Evolutionary conservation across 2,888 invertebrate species (phyloP), one percentile per base, ranked within the genome.

Genomic region (Microplitis deprimator): DNA sequence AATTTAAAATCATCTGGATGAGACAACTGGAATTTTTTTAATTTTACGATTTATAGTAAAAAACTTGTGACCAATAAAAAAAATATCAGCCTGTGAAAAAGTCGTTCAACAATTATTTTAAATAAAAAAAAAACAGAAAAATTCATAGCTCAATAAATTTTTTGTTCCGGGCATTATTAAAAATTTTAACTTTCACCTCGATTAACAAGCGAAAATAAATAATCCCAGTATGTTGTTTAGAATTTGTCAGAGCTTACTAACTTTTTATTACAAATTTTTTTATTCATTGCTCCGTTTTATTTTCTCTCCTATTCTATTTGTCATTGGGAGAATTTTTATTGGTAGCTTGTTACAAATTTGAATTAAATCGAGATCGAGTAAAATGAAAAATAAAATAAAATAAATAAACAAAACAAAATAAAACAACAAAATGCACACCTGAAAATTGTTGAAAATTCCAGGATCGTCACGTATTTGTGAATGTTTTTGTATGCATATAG

Each of bases 401-500:
- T 60, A 10, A 64, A 7, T 64, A n/a, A 72, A 61, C 13, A 64
- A 64, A 29, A 62, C 40, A 41, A 17, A 17, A 8, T 39, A 72
- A 8, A 29, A 60, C 29, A 13, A 60, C 6, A 71, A 10, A 60
- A 6, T 39, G 13, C 29, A 60, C 38, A n/a, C 50, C 50, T 50
- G 5, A 38, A n/a, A 41, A 64, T 64, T 10, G 72, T 72, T 72
- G 29, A 4, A 39, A 72, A 72, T 68, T 76, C 72, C 72, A 60
- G 71, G 61, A 76, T 76, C 68, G 59, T 60, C 71, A 65, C 71
- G 72, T 67, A 60, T 59, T 50, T 75, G 75, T 75, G 70, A 75
- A 75, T 40, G 71, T 71, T 76, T 76, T 76, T 76, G 72, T 76
- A 65, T 65, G 71, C 72, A 60, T 71, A 65, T 61, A 40, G 20